phyloP scores from a whole-genome alignment of 2,797 vertebrate genomes.

The Cyprinodon diabolis region DNA sequence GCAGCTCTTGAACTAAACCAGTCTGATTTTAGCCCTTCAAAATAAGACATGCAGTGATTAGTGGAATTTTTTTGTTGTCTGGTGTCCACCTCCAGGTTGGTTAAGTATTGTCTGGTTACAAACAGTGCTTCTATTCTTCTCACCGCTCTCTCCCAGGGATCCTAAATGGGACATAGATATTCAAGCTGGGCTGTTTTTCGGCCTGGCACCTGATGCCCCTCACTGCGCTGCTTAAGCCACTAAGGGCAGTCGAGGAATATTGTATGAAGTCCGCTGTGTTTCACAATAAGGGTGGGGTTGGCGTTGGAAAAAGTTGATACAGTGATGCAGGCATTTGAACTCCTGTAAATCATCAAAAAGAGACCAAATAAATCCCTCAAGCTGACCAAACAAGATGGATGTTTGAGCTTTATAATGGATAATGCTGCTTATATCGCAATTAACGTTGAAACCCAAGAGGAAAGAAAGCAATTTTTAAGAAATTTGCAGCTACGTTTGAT shows the following conservation, averaged over 20 bases:
- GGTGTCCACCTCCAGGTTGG: slow-evolving; percentile 59
- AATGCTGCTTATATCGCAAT: neutral
- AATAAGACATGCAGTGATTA: slow-evolving; percentile 52
- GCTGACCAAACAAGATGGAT: neutral
- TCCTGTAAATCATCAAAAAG: slow-evolving; percentile 41
- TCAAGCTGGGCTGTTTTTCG: slow-evolving; percentile 65
- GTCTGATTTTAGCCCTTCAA: slow-evolving; percentile 50
- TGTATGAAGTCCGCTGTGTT: slow-evolving; percentile 57
- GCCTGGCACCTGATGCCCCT: slow-evolving; percentile 64
- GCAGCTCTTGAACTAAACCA: slow-evolving; percentile 42
- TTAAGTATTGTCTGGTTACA: slow-evolving; percentile 62
- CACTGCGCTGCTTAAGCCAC: slow-evolving; percentile 66
- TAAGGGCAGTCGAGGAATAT: slow-evolving; percentile 56
- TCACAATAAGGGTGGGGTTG: slow-evolving; percentile 55
- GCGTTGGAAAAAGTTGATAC: slow-evolving; percentile 40
- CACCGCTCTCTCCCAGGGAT: slow-evolving; percentile 57
- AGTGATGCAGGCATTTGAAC: slow-evolving; percentile 41
- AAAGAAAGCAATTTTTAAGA: neutral
- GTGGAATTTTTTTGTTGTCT: slow-evolving; percentile 60
- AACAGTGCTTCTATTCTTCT: slow-evolving; percentile 75
- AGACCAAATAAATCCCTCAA: slow-evolving; percentile 1
- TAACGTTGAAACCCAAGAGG: neutral
- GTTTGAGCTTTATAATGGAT: neutral
- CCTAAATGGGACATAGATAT: slow-evolving; percentile 75
- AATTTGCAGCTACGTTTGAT: neutral